Evolutionary conservation across 2,113 vertebrate species (phyloP), one percentile per base, ranked within the genome.

Genomic region (Turdus rufiventris): DNA sequence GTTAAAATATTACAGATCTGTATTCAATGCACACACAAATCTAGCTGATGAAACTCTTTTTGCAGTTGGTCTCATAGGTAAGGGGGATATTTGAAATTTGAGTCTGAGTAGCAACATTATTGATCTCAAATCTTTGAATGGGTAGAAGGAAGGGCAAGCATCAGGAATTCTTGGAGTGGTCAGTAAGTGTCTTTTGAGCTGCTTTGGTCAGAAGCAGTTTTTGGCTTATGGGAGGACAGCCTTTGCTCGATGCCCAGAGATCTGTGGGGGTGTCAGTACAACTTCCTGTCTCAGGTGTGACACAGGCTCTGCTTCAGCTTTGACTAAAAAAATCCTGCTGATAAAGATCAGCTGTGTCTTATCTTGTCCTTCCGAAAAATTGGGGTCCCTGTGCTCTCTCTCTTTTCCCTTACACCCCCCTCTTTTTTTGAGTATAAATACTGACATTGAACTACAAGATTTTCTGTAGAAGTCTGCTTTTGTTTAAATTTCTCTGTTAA

Each of bases 291-390:
- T 47, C 38, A 56, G 63, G 79, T 92, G 33, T 57, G n/a, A 8
- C 47, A 24, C 7, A 11, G 43, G 10, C 43, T 91, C 4, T 57
- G 10, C 57, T 71, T 8, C 48, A 75, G 48, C 61, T 83, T 83
- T 8, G 14, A 63, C 83, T 31, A 43, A 10, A 76, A 82, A 88
- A 23, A 31, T 72, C 18, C 51, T 79, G 45, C 33, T 91, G 87
- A 82, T 94, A 94, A 85, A 66, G 31, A 73, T 88, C 48, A 91
- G 21, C n/a, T 67, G 12, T 85, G 47, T 70, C 58, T 91, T 73
- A 89, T 89, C 47, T 45, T 76, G 71, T 47, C 14, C 48, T 82
- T 34, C n/a, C 57, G 6, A 34, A 57, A 74, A 63, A 53, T 4
- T 76, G 21, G 14, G 18, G 48, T 62, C 8, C 9, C 10, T 0